phyloP scores from a whole-genome alignment of 64 coral and sea anemone species.

The Montipora cactus region DNA sequence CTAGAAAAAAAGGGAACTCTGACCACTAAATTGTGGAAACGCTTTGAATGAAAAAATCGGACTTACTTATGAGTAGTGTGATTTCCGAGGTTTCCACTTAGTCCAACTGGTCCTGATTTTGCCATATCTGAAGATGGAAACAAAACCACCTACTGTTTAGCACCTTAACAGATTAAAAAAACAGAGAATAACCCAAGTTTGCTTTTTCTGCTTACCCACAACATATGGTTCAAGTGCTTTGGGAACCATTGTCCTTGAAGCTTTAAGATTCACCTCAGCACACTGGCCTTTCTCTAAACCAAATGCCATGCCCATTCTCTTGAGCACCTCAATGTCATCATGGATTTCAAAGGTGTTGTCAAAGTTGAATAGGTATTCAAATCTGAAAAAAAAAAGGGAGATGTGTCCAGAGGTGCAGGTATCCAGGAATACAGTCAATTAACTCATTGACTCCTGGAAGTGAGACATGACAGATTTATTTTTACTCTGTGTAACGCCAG shows the following conservation, averaged over 20 bases:
- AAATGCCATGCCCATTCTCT: slow-evolving; percentile 99
- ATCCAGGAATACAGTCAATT: too few species aligned
- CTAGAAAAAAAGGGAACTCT: too few species aligned
- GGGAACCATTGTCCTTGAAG: slow-evolving; percentile 96
- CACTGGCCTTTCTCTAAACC: slow-evolving; percentile 91
- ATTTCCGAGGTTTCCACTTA: slow-evolving; percentile 39
- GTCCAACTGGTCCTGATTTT: slow-evolving; percentile 85
- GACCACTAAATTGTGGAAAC: too few species aligned
- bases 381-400: slow-evolving; percentile 45
- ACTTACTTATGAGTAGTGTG: slow-evolving; percentile 31
- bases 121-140: slow-evolving; percentile 85
- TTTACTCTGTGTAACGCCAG: too few species aligned
- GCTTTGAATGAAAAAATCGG: neutral
- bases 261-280: slow-evolving; percentile 68
- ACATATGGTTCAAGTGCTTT: slow-evolving; percentile 99
- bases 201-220: slow-evolving; percentile 64
- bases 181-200: neutral
- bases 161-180: neutral
- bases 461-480: too few species aligned
- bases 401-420: neutral
- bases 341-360: slow-evolving; percentile 98
- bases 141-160: neutral
- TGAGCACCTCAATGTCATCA: slow-evolving; percentile 99
- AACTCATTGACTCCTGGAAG: too few species aligned
- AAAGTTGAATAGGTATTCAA: slow-evolving; percentile 98